Base-by-base conservation (phyloP, 2,113 vertebrate species). In the Crocuta crocuta region DNA sequence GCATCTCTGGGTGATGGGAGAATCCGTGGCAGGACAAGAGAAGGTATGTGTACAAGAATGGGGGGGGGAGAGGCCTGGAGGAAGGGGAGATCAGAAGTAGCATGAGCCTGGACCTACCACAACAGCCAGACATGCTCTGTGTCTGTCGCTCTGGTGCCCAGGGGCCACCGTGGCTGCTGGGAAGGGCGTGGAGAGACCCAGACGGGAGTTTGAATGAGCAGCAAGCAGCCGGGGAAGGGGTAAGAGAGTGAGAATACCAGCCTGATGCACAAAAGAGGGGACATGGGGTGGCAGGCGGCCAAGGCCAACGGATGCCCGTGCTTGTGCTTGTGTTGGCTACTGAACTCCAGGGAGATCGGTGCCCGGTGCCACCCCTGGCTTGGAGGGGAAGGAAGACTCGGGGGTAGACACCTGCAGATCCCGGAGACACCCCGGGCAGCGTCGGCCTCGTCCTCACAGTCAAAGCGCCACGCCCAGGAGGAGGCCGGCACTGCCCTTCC, bases 271-370 rank as follows among this genome's bases (percentile, higher is more conserved):
- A 61, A 89, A 94, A 96, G 86, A 88, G 91, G 61, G 80, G 71
- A 39, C 45, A 9, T 13, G 15, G 50, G 78, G 89, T 80, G 84
- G 96, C n/a, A 11, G 83, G 83, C 33, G 89, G 84, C 95, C 83
- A 76, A 65, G 65, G 87, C 79, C 93, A 79, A 50, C 43, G 48
- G 53, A 21, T 53, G 89, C 94, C 94, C 21, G 0, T 50, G 79
- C 84, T 94, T 97, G 98, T 98, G 98, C 97, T 98, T 97, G 10
- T 81, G 82, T 92, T 63, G 86, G 91, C 68, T 92, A 91, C 85
- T 97, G 78, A 89, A 66, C 63, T 82, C 92, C 66, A 73, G 95
- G 68, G 89, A 89, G 35, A 55, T 66, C n/a, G 45, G 53, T 73
- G 63, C 39, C 91, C 73, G 15, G 55, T 83, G 93, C 93, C 85